Conservation (phyloP, 2,113 vertebrate genomes). For the Greenwoodochromis staneri region DNA sequence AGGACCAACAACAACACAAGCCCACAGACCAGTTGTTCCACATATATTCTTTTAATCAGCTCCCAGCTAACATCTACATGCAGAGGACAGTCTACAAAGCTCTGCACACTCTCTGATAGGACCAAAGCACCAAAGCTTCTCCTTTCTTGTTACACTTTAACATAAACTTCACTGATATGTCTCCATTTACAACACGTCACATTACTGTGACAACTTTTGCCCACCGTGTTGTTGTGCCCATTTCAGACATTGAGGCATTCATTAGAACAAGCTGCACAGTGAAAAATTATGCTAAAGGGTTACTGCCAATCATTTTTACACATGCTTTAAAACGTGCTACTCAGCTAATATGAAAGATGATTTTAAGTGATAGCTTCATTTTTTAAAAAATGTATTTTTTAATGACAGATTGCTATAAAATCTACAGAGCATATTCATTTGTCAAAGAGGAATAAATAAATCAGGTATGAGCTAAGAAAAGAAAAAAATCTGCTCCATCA, state of each 20-base stretch:
- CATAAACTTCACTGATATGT: background rate
- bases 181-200: background rate
- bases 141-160: background rate
- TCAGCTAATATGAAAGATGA: background rate
- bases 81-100: rapidly evolving
- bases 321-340: rapidly evolving
- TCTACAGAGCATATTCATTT: background rate
- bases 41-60: background rate
- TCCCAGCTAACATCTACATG: background rate
- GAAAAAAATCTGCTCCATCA: rapidly evolving
- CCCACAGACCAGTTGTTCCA: background rate
- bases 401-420: background rate
- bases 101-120: background rate
- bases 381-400: rapidly evolving
- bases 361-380: background rate
- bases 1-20: background rate
- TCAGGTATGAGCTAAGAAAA: background rate
- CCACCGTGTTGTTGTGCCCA: background rate
- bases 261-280: background rate
- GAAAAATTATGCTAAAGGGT: background rate
- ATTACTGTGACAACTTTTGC: background rate
- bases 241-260: background rate
- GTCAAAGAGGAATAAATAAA: background rate
- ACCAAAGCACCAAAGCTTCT: rapidly evolving
- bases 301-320: background rate